Evolutionary conservation across 2,888 invertebrate species (phyloP).

Genomic region (Ferrisia virgata): DNA sequence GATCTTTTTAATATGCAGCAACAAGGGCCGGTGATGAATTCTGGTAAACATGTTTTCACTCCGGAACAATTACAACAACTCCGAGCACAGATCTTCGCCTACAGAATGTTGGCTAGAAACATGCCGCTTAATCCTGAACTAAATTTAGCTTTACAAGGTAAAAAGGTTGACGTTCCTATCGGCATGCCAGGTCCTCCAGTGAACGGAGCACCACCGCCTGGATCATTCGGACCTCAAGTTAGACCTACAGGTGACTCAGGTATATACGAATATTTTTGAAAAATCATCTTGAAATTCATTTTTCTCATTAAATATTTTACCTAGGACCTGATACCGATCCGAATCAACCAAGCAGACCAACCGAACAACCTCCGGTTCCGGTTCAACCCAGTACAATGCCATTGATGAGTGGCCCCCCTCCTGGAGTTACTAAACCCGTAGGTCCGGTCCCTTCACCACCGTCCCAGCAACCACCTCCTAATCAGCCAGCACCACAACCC

Average conservation of each 20-base stretch:
- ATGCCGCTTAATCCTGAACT: slow-evolving; percentile 82
- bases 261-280: background rate
- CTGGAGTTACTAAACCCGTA: background rate
- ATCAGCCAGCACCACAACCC: slow-evolving; percentile 51
- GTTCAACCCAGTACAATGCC: background rate
- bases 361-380: background rate
- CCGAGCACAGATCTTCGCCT: slow-evolving; percentile 90
- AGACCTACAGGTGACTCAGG: background rate
- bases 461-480: background rate
- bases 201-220: background rate
- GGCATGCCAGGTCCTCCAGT: background rate
- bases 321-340: background rate
- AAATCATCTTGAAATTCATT: background rate
- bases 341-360: background rate
- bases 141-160: slow-evolving; percentile 65
- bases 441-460: background rate
- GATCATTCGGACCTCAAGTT: background rate
- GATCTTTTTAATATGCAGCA: background rate
- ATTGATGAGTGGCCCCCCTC: background rate
- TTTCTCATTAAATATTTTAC: background rate
- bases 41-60: slow-evolving; percentile 50
- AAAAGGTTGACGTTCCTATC: slow-evolving; percentile 49
- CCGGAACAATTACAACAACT: slow-evolving; percentile 82
- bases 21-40: slow-evolving; percentile 34
- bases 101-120: slow-evolving; percentile 83